These are phyloP conservation scores for Zootermopsis nevadensis DNA, from an alignment of 2,888 invertebrate genomes.

Conservation along the genomic window DNA sequence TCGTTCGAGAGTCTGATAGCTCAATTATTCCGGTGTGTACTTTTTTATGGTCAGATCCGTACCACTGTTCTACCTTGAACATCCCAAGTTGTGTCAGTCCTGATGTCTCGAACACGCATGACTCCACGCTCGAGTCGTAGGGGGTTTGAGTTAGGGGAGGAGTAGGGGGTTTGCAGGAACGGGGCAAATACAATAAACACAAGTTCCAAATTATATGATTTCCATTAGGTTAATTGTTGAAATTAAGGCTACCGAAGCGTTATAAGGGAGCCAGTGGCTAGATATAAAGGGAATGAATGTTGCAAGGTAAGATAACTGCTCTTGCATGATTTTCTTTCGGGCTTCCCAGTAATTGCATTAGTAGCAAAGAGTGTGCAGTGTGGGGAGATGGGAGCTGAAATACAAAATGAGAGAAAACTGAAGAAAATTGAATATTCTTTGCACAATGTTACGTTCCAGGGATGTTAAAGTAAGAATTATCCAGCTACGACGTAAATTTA, in stretches of 20 bases:
- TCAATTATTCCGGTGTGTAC: not conserved
- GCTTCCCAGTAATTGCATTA: slow-evolving; percentile 36
- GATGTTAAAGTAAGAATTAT: no score
- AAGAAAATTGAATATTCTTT: not conserved
- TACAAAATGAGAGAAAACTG: not conserved
- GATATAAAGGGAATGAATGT: slow-evolving; percentile 12
- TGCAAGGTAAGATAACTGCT: not conserved
- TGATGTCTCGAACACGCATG: not conserved
- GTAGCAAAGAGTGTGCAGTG: slow-evolving; percentile 1
- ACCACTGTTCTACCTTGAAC: not conserved
- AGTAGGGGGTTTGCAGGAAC: slow-evolving; percentile 1
- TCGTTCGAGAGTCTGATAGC: no score
- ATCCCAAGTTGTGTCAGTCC: not conserved
- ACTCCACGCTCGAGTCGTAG: not conserved
- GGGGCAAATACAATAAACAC: slow-evolving; percentile 54
- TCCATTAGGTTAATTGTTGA: slow-evolving; percentile 55
- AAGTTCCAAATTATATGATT: slow-evolving; percentile 55
- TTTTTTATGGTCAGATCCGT: not conserved
- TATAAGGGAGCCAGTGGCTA: slow-evolving; percentile 30
- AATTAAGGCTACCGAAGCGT: slow-evolving; percentile 53
- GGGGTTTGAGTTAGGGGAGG: not conserved
- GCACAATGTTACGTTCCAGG: not conserved
- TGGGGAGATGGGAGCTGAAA: not conserved
- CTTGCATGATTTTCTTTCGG: slow-evolving; percentile 47
- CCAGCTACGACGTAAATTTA: no score